Evolutionary conservation across 2,113 vertebrate genomes (phyloP).

Genomic region (Festucalex cinctus): DNA sequence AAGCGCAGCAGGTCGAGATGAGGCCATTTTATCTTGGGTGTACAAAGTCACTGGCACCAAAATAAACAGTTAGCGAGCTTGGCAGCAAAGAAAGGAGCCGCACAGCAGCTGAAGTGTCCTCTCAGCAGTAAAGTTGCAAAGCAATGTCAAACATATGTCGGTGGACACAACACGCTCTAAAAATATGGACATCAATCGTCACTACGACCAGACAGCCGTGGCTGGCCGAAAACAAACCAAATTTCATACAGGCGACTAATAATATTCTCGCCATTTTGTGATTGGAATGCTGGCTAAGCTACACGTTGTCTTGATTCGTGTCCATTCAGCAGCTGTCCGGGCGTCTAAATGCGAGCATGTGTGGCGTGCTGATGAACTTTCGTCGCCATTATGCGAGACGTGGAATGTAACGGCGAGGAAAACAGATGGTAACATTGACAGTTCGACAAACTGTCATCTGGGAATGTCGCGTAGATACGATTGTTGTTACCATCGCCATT

Average conservation of each 20-base stretch:
- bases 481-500: constrained; percentile 75
- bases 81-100: constrained; percentile 39
- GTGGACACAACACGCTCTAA: background rate
- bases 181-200: background rate
- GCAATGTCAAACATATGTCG: constrained; percentile 27
- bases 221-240: constrained; percentile 16
- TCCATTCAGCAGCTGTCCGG: constrained; percentile 22
- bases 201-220: background rate
- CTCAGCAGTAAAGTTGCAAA: constrained; percentile 59
- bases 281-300: constrained; percentile 45
- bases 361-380: background rate
- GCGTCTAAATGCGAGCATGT: background rate
- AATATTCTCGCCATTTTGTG: constrained; percentile 70
- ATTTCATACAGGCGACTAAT: constrained; percentile 36
- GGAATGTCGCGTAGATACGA: constrained; percentile 68
- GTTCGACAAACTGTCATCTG: constrained; percentile 52
- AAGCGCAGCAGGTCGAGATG: background rate
- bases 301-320: constrained; percentile 23
- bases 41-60: constrained; percentile 47
- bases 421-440: constrained; percentile 26
- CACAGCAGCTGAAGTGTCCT: constrained; percentile 49
- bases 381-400: background rate
- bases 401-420: background rate
- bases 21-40: constrained; percentile 65
- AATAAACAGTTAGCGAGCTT: constrained; percentile 52